These are phyloP conservation scores for Champsocephalus gunnari DNA, from an alignment of 2,797 vertebrate genomes.

Conservation along the genomic window DNA sequence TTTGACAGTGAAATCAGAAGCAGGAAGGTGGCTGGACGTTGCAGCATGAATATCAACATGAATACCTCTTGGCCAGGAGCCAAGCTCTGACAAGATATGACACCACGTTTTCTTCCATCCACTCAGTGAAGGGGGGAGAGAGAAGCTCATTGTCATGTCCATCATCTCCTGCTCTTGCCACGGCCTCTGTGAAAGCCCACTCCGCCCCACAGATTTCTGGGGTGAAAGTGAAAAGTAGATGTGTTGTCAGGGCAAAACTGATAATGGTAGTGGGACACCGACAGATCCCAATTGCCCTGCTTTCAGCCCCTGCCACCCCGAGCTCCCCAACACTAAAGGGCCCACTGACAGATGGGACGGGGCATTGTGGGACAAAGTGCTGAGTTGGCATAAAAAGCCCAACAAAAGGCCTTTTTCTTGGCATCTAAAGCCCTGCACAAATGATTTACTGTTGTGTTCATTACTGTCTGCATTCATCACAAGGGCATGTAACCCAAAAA, in stretches of 20 bases:
- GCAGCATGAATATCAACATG: conserved; percentile 46
- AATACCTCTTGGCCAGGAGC: conserved; percentile 56
- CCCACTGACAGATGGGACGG: conserved; percentile 83
- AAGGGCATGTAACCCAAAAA: neutral
- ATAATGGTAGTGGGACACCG: conserved; percentile 79
- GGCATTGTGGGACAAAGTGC: conserved; percentile 73
- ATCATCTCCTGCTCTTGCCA: conserved; percentile 77
- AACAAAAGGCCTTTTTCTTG: conserved; percentile 66
- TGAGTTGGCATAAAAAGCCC: conserved; percentile 79
- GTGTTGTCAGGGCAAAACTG: conserved; percentile 84
- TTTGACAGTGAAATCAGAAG: conserved; percentile 48
- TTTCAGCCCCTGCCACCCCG: conserved; percentile 79
- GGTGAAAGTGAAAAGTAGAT: conserved; percentile 83
- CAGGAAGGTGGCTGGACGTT: conserved; percentile 43
- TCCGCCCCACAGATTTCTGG: conserved; percentile 61
- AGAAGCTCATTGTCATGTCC: conserved; percentile 82
- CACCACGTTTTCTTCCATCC: conserved; percentile 73
- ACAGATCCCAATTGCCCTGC: conserved; percentile 84
- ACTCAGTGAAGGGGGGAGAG: conserved; percentile 60
- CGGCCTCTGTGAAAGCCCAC: conserved; percentile 64
- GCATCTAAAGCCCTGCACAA: conserved; percentile 38
- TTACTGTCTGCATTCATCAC: conserved; percentile 18
- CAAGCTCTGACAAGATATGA: conserved; percentile 78
- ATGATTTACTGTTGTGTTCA: conserved; percentile 38
- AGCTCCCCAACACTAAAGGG: conserved; percentile 76